phyloP scores from a whole-genome alignment of 2,797 vertebrate species.

The Streptopelia turtur region DNA sequence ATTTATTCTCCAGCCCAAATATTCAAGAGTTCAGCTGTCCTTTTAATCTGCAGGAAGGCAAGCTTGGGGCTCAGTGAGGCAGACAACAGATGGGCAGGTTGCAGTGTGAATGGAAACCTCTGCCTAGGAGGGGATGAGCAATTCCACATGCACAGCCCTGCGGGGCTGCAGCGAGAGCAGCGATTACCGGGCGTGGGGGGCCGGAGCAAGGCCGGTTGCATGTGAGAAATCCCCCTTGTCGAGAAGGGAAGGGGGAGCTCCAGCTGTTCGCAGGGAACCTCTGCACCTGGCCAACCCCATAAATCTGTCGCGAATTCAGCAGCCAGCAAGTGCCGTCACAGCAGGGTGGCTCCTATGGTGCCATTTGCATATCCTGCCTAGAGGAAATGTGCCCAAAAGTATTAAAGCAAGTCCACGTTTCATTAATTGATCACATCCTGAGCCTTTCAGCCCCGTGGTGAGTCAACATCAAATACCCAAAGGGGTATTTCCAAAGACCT shows the following conservation, averaged over 20 bases:
- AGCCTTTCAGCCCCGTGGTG: not conserved
- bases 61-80: not conserved
- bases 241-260: not conserved
- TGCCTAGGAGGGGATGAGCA: not conserved
- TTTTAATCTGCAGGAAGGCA: not conserved
- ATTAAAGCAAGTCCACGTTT: not conserved
- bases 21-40: not conserved
- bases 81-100: not conserved
- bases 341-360: not conserved
- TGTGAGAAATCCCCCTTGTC: not conserved
- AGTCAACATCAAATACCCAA: not conserved
- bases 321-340: not conserved
- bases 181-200: accelerated
- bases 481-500: not conserved
- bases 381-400: not conserved
- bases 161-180: not conserved
- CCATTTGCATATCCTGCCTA: not conserved
- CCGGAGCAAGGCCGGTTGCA: not conserved
- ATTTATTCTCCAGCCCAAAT: not conserved
- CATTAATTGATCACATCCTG: not conserved
- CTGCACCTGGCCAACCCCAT: constrained; percentile 8
- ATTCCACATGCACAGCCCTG: not conserved
- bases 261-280: constrained; percentile 25
- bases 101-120: not conserved
- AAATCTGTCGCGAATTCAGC: not conserved